Percentiles rank a stretch among this genome's conserved stretches.
Conservation (phyloP, 2,797 vertebrate genomes). For the Nothura maculosa region DNA sequence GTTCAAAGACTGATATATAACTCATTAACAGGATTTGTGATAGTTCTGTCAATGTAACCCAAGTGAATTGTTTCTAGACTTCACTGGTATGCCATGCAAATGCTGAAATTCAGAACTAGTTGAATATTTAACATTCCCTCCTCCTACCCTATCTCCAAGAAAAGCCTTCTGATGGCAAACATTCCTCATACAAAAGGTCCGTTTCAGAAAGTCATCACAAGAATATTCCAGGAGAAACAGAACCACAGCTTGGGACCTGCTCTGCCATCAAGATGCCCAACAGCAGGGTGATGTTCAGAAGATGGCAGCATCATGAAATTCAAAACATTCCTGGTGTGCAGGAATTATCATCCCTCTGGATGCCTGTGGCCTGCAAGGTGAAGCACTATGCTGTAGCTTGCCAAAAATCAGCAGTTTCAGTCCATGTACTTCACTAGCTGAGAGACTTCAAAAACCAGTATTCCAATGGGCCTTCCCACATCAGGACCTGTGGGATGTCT, state of each 20-base stretch:
- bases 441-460: not conserved
- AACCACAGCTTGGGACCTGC: not conserved
- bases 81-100: not conserved
- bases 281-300: not conserved
- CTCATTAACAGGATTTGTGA: constrained; percentile 49
- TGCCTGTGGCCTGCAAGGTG: not conserved
- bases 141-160: not conserved
- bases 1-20: constrained; percentile 36
- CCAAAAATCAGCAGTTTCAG: not conserved
- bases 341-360: not conserved
- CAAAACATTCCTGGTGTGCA: not conserved
- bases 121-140: constrained; percentile 20
- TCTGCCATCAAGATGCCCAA: not conserved
- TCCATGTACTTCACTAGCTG: not conserved
- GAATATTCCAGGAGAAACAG: not conserved
- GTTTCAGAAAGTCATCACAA: not conserved
- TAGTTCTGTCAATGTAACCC: not conserved
- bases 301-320: not conserved
- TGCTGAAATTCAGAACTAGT: not conserved
- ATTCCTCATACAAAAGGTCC: not conserved
- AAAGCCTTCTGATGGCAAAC: not conserved
- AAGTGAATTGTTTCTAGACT: not conserved
- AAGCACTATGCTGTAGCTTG: fast-evolving
- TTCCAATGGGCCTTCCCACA: not conserved
- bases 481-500: fast-evolving